Conservation (phyloP, 2,888 invertebrate genomes). For the Salticus scenicus region DNA sequence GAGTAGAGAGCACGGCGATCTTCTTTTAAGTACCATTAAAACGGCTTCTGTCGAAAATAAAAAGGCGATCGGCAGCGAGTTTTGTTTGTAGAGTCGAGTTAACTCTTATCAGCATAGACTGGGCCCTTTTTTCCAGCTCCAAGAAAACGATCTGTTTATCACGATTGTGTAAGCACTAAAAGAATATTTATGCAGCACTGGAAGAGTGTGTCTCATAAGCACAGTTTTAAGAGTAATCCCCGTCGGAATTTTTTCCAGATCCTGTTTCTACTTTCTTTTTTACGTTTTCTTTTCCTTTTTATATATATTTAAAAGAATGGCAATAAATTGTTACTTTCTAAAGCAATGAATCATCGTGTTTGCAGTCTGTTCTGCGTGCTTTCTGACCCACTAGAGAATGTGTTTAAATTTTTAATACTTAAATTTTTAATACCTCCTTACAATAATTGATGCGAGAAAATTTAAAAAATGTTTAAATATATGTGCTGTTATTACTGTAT, state of each 20-base stretch:
- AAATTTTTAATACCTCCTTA: too few species aligned
- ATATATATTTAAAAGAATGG: not conserved
- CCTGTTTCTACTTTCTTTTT: not conserved
- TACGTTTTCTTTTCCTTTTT: not conserved
- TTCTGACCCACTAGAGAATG: too few species aligned
- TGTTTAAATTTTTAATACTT: too few species aligned
- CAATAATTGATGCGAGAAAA: too few species aligned
- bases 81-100: constrained; percentile 56
- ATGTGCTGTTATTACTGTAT: too few species aligned
- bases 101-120: constrained; percentile 51
- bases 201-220: constrained; percentile 48
- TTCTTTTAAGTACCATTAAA: constrained; percentile 68
- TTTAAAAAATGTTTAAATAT: too few species aligned
- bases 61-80: constrained; percentile 46
- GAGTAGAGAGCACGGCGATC: constrained; percentile 19
- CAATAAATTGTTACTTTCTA: not conserved
- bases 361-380: too few species aligned
- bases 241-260: constrained; percentile 42
- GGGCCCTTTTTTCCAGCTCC: constrained; percentile 20
- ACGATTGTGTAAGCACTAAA: constrained; percentile 66
- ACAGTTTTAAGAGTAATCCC: constrained; percentile 59
- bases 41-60: constrained; percentile 55
- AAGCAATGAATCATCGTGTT: constrained; percentile 2
- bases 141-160: constrained; percentile 60
- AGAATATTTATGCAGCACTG: constrained; percentile 68